Evolutionary conservation across 2,113 vertebrate genomes (phyloP), one percentile per base, ranked within the genome.

Genomic region (Electrona antarctica): DNA sequence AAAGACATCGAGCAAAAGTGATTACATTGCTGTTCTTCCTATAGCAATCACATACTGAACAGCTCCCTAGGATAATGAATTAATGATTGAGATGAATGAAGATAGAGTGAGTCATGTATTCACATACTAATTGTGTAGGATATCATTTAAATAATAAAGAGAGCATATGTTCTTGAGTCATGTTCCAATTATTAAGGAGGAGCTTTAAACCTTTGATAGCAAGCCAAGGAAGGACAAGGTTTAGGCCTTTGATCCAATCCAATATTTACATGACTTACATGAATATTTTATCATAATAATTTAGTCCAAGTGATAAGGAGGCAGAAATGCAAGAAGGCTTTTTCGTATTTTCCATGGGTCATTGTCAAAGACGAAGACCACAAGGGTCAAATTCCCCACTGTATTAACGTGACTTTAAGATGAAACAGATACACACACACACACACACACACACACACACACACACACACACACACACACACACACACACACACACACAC

Each of bases 81-180:
- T 48, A 82, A 74, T 58, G 76, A 77, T 69, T 80, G 57, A 81
- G 81, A 67, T 59, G 82, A 87, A 86, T 78, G 85, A 89, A 77
- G 71, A 79, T 79, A 82, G 84, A 84, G 73, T 60, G 63, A 85
- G 46, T 57, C 84, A 79, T 80, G 79, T 69, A 75, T 61, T 70
- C 45, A 76, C 84, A 86, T 77, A 75, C 75, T 84, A 83, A 87
- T 86, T 66, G 80, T 69, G 74, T 55, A 62, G 79, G 61, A 69
- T 59, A 73, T 74, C 0, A 85, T 87, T 81, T 76, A 70, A 87
- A 76, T 81, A 70, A 83, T 62, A 83, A 81, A 85, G 74, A 74
- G 54, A 70, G 14, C 64, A 56, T 49, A 69, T 79, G 73, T 64
- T 84, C 60, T 86, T 80, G 76, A 87, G 68, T 77, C 80, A 80